A percentile compares a stretch with the other conserved stretches of the same genome.
Evolutionary conservation across 2,888 invertebrate genomes (phyloP).

Genomic region (Tenthredo amoena): DNA sequence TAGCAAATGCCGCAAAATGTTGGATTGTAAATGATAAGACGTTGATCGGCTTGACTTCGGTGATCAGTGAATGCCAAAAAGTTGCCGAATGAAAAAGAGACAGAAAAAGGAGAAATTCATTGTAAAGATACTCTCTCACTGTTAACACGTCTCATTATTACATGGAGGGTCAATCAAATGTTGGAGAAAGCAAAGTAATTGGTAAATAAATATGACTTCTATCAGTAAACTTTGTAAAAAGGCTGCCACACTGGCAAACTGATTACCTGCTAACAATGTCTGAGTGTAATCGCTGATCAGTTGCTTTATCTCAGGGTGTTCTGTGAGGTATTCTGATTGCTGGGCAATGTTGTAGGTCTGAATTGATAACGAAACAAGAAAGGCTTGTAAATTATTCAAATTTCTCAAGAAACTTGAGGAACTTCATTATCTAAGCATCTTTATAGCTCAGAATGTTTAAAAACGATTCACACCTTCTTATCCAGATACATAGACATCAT

Average conservation of each 20-base stretch:
- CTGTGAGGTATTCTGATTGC: constrained; percentile 79
- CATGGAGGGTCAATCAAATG: not conserved
- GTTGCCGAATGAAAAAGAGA: not conserved
- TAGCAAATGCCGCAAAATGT: constrained; percentile 67
- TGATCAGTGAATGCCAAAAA: not conserved
- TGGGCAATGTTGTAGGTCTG: constrained; percentile 61
- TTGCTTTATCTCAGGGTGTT: constrained; percentile 81
- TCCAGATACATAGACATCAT: constrained; percentile 83
- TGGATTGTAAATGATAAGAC: constrained; percentile 69
- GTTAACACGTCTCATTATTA: not conserved
- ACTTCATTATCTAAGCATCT: not conserved
- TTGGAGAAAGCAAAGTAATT: not conserved
- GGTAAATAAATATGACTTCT: not conserved
- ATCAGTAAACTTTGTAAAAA: constrained; percentile 7
- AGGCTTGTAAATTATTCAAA: not conserved
- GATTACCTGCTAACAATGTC: constrained; percentile 81
- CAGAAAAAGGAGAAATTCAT: not conserved
- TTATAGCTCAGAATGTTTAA: not conserved
- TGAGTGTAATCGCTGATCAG: constrained; percentile 83
- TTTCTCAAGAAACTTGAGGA: not conserved
- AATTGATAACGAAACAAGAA: constrained; percentile 12
- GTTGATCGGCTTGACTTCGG: constrained; percentile 69
- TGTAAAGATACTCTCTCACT: not conserved
- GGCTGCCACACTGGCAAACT: constrained; percentile 68
- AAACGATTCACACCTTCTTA: constrained; percentile 79